Base-by-base conservation (phyloP, 2,888 invertebrate species). In the Romanomermis culicivorax region DNA sequence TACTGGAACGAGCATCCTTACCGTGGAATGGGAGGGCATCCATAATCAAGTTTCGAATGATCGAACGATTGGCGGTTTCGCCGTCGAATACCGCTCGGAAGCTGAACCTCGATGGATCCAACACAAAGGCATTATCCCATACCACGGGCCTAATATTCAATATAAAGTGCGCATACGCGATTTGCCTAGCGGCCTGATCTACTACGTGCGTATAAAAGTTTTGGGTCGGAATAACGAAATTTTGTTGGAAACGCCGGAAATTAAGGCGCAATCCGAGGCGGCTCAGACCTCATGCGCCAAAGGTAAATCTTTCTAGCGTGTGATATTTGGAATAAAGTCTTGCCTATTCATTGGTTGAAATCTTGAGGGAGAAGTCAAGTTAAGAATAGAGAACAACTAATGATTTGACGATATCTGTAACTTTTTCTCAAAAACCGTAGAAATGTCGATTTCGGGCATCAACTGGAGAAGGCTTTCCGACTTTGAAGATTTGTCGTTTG, bases 1-100 rank as follows among this genome's bases (percentile, higher is more conserved):
- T 11, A 36, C 36, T 24, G 53, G 62, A 25, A 66, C 65, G 57
- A 62, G 62, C 52, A 60, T 67, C 48, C 57, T 67, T 43, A 67
- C 67, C 3, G 67, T 67, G 36, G 68, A 67, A 62, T 67, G 67
- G 67, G 67, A 67, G 60, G 67, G 67, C 36, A 68, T 68, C 45
- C 68, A 67, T 27, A 29, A 58, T 61, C 42, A 50, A 14, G 64
- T 51, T 63, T 64, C 51, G 36, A 52, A 55, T 29, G 55, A 55
- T 23, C 17, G 47, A 17, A 29, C 62, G 55, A 64, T 67, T 56
- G 63, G 63, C 54, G 67, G 67, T 48, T 67, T 67, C 58, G 60
- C 65, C n/a, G 67, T 67, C 11, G 67, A 67, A 56, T 67, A 65
- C 56, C 62, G 67, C 26, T 29, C 42, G 25, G 53, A 49, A 23